Conservation (phyloP, 2,113 vertebrate species). For the Rhabdornis inornatus region DNA sequence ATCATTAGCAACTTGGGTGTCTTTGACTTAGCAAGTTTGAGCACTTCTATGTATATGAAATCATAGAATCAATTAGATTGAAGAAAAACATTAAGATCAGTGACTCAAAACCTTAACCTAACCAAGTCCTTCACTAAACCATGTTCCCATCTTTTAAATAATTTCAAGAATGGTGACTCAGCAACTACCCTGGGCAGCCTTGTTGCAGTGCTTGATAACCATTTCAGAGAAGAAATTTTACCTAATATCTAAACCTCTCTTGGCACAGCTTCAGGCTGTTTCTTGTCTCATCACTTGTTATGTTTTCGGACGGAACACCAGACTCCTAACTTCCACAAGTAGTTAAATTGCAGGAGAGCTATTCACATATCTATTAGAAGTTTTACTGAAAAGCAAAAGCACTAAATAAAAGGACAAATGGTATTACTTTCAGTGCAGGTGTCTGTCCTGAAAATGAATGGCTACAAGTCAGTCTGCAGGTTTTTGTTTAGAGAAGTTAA, state of each 20-base stretch:
- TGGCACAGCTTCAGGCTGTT: not conserved
- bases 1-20: not conserved
- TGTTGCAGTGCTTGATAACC: not conserved
- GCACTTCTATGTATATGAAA: not conserved
- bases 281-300: not conserved
- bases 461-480: not conserved
- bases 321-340: not conserved
- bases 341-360: not conserved
- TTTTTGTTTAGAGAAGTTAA: not conserved
- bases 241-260: not conserved
- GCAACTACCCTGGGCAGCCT: not conserved
- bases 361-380: not conserved
- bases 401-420: not conserved
- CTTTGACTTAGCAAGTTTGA: not conserved
- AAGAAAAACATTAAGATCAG: not conserved
- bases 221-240: not conserved
- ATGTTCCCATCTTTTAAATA: not conserved
- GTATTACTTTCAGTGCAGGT: not conserved
- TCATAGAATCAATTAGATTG: not conserved
- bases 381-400: not conserved
- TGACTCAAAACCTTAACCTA: not conserved
- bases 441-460: not conserved
- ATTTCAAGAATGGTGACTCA: not conserved
- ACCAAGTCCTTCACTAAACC: not conserved
- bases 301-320: not conserved